Conservation (phyloP, 2,797 vertebrate species). For the Poecilia picta region DNA sequence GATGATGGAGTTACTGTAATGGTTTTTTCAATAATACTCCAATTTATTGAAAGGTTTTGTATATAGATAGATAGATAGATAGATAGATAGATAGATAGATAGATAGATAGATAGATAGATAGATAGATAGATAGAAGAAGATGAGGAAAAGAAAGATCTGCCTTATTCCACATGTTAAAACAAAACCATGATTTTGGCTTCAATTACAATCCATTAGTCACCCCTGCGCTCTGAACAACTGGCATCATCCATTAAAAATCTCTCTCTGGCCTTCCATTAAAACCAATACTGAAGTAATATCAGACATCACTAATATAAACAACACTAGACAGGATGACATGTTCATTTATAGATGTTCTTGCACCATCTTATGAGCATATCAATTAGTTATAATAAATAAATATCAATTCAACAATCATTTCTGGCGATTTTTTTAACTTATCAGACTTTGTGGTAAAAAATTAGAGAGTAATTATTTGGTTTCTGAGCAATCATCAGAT, state of each 20-base stretch:
- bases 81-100: too few species aligned
- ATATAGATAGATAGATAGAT: too few species aligned
- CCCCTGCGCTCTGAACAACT: not conserved
- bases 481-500: slow-evolving; percentile 43
- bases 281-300: not conserved
- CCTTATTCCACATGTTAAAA: not conserved
- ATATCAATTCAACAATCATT: not conserved
- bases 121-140: not conserved
- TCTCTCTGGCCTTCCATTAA: not conserved
- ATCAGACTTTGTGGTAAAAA: not conserved
- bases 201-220: not conserved
- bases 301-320: not conserved
- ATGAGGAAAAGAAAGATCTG: not conserved
- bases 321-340: not conserved
- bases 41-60: not conserved
- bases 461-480: slow-evolving; percentile 1
- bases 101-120: too few species aligned
- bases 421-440: not conserved
- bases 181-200: not conserved
- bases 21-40: not conserved
- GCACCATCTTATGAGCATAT: not conserved
- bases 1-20: not conserved
- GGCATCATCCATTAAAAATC: not conserved
- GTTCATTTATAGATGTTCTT: not conserved
- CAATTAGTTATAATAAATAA: too few species aligned